phyloP scores from a whole-genome alignment of 1,140 invertebrate species.

The Drosophila rhopaloa region DNA sequence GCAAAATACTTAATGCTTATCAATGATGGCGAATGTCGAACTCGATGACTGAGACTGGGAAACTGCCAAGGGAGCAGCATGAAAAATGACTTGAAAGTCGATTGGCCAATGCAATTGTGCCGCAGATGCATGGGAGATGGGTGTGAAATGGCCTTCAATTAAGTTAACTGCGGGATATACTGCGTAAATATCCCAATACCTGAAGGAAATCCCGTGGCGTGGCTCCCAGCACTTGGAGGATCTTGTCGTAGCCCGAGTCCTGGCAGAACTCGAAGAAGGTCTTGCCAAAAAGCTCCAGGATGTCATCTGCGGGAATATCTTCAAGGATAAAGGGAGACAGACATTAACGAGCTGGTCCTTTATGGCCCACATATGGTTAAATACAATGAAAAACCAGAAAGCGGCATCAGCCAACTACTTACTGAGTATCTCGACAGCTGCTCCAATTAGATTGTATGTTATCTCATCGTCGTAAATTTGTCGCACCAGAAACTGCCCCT shows the following conservation, averaged over 20 bases:
- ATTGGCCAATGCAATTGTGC: slow-evolving; percentile 55
- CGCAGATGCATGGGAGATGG: slow-evolving; percentile 63
- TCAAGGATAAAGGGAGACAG: neutral
- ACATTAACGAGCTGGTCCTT: slow-evolving; percentile 28
- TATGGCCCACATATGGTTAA: slow-evolving; percentile 24
- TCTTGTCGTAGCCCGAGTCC: slow-evolving; percentile 97
- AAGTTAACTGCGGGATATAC: slow-evolving; percentile 52
- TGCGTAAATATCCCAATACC: slow-evolving; percentile 85
- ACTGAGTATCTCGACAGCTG: slow-evolving; percentile 96
- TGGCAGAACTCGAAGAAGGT: slow-evolving; percentile 98
- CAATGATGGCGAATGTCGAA: slow-evolving; percentile 60
- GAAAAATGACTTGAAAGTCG: slow-evolving; percentile 65
- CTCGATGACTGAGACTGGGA: slow-evolving; percentile 27
- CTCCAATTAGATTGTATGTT: slow-evolving; percentile 96
- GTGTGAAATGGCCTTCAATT: slow-evolving; percentile 69
- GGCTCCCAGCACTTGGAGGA: slow-evolving; percentile 95
- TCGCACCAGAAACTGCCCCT: slow-evolving; percentile 96
- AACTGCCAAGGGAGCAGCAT: slow-evolving; percentile 53
- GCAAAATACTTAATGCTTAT: slow-evolving; percentile 78
- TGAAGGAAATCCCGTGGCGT: slow-evolving; percentile 96
- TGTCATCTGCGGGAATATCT: slow-evolving; percentile 96
- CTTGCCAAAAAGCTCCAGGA: slow-evolving; percentile 96
- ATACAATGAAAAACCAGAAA: neutral
- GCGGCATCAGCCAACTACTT: slow-evolving; percentile 85
- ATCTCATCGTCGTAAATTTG: slow-evolving; percentile 98